A percentile compares a stretch with the other conserved stretches of the same genome.
Evolutionary conservation across 2,113 vertebrate species (phyloP).

Genomic region (Campylomormyrus numenius): DNA sequence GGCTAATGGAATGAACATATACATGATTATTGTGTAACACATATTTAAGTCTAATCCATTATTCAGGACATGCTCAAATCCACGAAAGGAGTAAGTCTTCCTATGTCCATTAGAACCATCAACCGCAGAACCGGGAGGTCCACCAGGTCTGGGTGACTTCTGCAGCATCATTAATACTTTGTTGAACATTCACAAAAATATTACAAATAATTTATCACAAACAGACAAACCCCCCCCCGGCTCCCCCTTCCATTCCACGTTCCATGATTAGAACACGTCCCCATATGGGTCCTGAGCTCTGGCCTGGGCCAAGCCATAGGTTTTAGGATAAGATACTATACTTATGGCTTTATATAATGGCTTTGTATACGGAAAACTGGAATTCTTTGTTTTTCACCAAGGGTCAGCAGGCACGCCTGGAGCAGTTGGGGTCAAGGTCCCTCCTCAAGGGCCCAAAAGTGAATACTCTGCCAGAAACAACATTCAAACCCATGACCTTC

Average conservation of each 20-base stretch:
- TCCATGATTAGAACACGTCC: background rate
- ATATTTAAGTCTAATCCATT: background rate
- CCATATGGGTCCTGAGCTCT: background rate
- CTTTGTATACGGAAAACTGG: background rate
- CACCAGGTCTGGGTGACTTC: background rate
- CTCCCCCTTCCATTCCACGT: background rate
- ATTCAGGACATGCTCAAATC: background rate
- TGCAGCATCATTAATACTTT: background rate
- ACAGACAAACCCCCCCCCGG: background rate
- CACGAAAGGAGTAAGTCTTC: background rate
- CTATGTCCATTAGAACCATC: background rate
- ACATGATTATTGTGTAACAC: background rate
- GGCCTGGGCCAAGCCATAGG: background rate
- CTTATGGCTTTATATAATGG: background rate
- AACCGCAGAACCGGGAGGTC: background rate
- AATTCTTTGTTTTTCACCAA: background rate
- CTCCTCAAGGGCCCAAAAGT: background rate
- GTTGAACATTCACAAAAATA: background rate
- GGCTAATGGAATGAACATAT: background rate
- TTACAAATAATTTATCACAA: background rate
- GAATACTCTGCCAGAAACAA: background rate
- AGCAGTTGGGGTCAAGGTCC: background rate
- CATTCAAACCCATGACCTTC: background rate
- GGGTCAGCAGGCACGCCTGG: background rate
- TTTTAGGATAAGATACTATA: background rate